These are phyloP conservation scores for Mobula hypostoma DNA, from an alignment of 2,113 vertebrate species.

Conservation along the genomic window DNA sequence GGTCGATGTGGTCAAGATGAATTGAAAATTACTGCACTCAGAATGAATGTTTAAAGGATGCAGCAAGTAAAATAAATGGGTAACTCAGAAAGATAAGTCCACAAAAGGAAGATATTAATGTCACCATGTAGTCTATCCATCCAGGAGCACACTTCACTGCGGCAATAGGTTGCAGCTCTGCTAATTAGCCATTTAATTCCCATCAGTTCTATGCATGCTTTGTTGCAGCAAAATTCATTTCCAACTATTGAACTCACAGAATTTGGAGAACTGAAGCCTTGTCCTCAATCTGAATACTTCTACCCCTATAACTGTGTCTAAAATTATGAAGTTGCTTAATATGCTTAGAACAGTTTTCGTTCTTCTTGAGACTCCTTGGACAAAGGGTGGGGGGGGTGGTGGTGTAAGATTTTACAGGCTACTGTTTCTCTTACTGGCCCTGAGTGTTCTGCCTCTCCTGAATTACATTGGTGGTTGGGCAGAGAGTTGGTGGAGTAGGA, in stretches of 20 bases:
- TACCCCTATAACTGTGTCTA: not conserved
- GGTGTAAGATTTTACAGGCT: too few relatives aligned
- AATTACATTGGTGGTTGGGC: not conserved
- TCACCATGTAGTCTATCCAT: not conserved
- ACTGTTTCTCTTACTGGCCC: not conserved
- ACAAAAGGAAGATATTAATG: not conserved
- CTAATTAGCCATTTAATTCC: not conserved
- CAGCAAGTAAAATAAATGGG: not conserved
- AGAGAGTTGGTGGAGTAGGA: not conserved
- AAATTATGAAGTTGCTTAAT: not conserved
- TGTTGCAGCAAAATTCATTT: not conserved
- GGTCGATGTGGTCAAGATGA: not conserved
- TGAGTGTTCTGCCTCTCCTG: not conserved
- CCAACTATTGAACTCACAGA: too few relatives aligned
- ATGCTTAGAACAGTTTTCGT: not conserved
- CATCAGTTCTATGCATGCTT: not conserved
- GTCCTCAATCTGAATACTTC: not conserved
- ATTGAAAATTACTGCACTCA: not conserved
- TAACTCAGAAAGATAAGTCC: not conserved
- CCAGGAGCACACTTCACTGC: not conserved
- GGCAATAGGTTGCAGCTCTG: not conserved
- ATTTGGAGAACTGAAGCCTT: not conserved
- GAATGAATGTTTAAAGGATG: not conserved
- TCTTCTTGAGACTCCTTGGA: not conserved
- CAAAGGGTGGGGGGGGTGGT: too few relatives aligned